Evolutionary conservation across 2,797 vertebrate genomes (phyloP).

Genomic region (Pseudopleuronectes americanus): DNA sequence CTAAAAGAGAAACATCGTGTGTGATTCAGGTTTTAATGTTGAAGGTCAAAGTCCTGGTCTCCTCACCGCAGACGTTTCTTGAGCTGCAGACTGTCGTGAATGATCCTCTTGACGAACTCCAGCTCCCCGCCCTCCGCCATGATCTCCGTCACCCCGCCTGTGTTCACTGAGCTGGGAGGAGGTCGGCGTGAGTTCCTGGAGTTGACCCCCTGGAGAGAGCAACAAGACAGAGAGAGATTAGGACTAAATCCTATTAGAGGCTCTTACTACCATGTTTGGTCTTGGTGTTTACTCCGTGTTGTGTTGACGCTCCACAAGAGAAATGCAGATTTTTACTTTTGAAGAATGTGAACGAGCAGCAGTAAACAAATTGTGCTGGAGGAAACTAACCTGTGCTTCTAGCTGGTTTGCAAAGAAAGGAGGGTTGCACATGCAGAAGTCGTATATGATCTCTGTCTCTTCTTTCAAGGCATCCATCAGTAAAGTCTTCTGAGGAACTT

Average conservation of each 20-base stretch:
- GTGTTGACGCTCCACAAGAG: constrained; percentile 2
- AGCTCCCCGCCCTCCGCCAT: constrained; percentile 99
- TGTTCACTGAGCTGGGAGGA: constrained; percentile 97
- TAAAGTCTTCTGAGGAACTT: constrained; percentile 98
- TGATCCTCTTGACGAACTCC: constrained; percentile 99
- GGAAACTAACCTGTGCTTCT: constrained; percentile 90
- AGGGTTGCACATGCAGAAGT: constrained; percentile 99
- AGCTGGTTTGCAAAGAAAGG: constrained; percentile 98
- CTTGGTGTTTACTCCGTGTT: not conserved
- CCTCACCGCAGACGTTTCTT: constrained; percentile 90
- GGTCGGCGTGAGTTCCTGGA: constrained; percentile 95
- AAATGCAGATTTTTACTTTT: not conserved
- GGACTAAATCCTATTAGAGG: constrained; percentile 66
- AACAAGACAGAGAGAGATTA: constrained; percentile 69
- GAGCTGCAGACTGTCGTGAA: constrained; percentile 97
- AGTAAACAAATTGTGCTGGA: not conserved
- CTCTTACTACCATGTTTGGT: not conserved
- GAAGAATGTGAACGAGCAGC: not conserved
- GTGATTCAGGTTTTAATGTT: not conserved
- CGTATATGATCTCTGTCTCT: constrained; percentile 93
- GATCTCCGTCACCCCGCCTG: constrained; percentile 98
- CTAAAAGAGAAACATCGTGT: not conserved
- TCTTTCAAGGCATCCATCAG: constrained; percentile 98
- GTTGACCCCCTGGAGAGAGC: constrained; percentile 90
- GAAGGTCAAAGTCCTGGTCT: not conserved